Percentiles rank a stretch among this genome's conserved stretches.
Evolutionary conservation across 2,797 vertebrate species (phyloP).

Genomic region (Paedocypris micromegethes): DNA sequence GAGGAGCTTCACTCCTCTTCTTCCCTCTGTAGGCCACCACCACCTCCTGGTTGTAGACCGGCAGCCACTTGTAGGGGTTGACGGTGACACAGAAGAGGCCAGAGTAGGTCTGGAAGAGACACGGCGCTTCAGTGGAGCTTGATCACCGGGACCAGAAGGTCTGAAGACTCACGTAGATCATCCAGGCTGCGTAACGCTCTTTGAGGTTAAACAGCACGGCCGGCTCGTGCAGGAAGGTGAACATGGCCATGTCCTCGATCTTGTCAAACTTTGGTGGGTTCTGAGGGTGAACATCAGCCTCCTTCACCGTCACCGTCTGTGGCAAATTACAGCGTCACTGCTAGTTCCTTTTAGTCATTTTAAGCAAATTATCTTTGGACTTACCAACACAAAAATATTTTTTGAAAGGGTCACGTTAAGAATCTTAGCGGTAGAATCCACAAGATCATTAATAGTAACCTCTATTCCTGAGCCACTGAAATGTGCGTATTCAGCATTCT

Average conservation of each 20-base stretch:
- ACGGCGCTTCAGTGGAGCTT: background rate
- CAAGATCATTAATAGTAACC: too few relatives aligned
- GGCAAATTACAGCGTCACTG: too few relatives aligned
- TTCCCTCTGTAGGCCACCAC: conserved; percentile 73
- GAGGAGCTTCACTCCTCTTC: conserved; percentile 69
- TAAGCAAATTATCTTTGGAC: too few relatives aligned
- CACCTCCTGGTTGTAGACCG: conserved; percentile 59
- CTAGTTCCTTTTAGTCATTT: too few relatives aligned
- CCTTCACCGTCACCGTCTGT: conserved; percentile 67
- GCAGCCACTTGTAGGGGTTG: conserved; percentile 72
- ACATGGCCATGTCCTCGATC: conserved; percentile 77
- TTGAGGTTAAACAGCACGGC: conserved; percentile 77
- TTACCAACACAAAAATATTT: too few relatives aligned
- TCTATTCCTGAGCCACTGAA: too few relatives aligned
- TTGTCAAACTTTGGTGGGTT: conserved; percentile 76
- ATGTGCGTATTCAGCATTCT: too few relatives aligned
- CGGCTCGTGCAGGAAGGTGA: conserved; percentile 64
- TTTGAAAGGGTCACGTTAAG: too few relatives aligned
- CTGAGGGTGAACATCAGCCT: conserved; percentile 65
- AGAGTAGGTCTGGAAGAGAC: conserved; percentile 63
- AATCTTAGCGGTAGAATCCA: too few relatives aligned
- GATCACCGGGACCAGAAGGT: too few relatives aligned
- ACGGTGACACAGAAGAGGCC: conserved; percentile 72
- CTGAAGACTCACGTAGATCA: conserved; percentile 66
- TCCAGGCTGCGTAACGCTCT: conserved; percentile 77